Evolutionary conservation across 2,113 vertebrate genomes (phyloP).

Genomic region (Sigmodon hispidus): DNA sequence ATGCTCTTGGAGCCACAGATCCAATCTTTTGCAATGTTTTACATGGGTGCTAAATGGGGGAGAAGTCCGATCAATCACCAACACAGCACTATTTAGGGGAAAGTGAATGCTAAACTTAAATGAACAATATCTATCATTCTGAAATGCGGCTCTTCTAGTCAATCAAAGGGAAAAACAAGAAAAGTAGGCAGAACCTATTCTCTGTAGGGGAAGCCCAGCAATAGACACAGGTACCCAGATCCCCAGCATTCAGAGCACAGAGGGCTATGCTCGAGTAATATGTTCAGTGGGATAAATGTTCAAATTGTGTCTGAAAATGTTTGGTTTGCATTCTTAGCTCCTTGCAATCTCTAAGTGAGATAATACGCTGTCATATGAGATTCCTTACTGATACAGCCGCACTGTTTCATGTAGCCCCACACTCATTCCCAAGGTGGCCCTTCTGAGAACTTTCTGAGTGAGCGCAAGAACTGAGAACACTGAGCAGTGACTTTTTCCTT

Average conservation of each 20-base stretch:
- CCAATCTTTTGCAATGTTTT: slow-evolving; percentile 70
- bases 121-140: slow-evolving; percentile 69
- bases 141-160: slow-evolving; percentile 51
- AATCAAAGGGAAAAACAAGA: slow-evolving; percentile 50
- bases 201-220: slow-evolving; percentile 12
- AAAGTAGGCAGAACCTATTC: not conserved
- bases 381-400: not conserved
- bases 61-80: slow-evolving; percentile 71
- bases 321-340: not conserved
- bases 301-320: slow-evolving; percentile 44
- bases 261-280: slow-evolving; percentile 6
- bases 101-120: slow-evolving; percentile 70
- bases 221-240: not conserved
- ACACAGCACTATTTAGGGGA: slow-evolving; percentile 53
- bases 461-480: not conserved
- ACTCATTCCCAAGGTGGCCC: not conserved
- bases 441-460: not conserved
- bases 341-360: not conserved
- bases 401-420: not conserved
- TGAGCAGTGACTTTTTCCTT: not conserved
- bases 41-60: slow-evolving; percentile 71
- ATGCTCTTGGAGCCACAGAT: slow-evolving; percentile 40
- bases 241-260: not conserved
- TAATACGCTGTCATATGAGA: not conserved
- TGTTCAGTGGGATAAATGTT: slow-evolving; percentile 20